Evolutionary conservation across 2,113 vertebrate species (phyloP), one percentile per base, ranked within the genome.

Genomic region (Ceratotherium simum): DNA sequence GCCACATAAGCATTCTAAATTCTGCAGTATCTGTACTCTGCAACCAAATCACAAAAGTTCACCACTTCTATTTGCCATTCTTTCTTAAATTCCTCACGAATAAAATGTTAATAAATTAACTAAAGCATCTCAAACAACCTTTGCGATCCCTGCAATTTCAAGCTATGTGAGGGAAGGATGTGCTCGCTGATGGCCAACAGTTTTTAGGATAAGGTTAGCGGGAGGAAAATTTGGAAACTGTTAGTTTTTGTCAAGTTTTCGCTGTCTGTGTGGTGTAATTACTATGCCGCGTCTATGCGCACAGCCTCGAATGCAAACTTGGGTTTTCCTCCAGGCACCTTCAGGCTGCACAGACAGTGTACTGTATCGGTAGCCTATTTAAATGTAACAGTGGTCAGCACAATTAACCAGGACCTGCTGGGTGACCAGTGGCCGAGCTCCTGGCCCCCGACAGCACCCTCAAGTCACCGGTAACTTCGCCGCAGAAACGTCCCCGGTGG

Each of bases 21-120:
- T 87, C 58, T 0, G 80, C 91, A 2, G 54, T 2, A 1, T 31
- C 33, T 31, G 67, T 8, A 46, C 73, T 56, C 91, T 10, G 78
- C 91, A 2, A 39, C 8, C 91, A 83, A 73, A 73, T 91, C 73
- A 48, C 80, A 20, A 13, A 73, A 84, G 84, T 88, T 81, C 36
- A 31, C 58, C 70, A 9, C 54, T 46, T 16, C 83, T 17, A 5
- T 20, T 4, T 4, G 84, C 56, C 84, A 9, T 17, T 60, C 58
- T n/a, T 16, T 16, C 39, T 42, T 54, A 3, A 36, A n/a, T 16
- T 27, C 80, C 83, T 29, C 69, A 0, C 0, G 69, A 58, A 48
- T 5, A 60, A 85, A 64, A 62, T 1, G 84, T 62, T 31, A 33
- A 56, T 12, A 20, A 29, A 12, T 27, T 12, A 39, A 67, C 42